Evolutionary conservation across 2,113 vertebrate genomes (phyloP), one percentile per base, ranked within the genome.

Genomic region (Larimichthys polyactis): DNA sequence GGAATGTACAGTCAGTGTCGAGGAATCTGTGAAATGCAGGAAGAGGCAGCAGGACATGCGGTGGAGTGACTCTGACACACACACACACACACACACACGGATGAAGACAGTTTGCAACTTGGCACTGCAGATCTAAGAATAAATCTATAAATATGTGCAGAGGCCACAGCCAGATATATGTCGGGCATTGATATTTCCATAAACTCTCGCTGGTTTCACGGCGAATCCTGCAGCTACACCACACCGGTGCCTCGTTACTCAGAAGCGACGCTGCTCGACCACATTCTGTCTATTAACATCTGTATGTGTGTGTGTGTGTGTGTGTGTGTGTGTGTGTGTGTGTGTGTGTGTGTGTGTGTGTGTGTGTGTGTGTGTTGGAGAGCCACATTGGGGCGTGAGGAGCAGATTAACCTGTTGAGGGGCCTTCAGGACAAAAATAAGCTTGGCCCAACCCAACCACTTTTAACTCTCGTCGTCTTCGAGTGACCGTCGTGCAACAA

Each of bases 81-180:
- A 24, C 24, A 24, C 59, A 54, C 24, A 24, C 24, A 24, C 27
- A 27, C 65, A 48, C 59, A 54, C 6, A 48, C 22, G 22, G 49
- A 71, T 46, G 32, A 46, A 69, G 20, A 36, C 58, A 46, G 46
- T 19, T 11, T 65, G 49, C 4, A 79, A 76, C 63, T 63, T 62
- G 32, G 69, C 43, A n/a, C 27, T 40, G 12, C 22, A 20, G 24
- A 63, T 76, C 69, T 71, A 68, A 83, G 72, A 77, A 60, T 80
- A 82, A 54, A 32, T 51, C n/a, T 17, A 58, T 43, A 78, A 59
- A 68, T 24, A 49, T 75, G 32, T 44, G 60, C 70, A 43, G n/a
- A 24, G 20, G 52, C 55, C 57, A 48, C n/a, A 65, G 27, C 11
- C 70, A 32, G 52, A 40, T 46, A 32, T 32, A 17, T 48, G 54